phyloP scores from a whole-genome alignment of 2,113 vertebrate genomes.

The Neodontobutis hainanensis region DNA sequence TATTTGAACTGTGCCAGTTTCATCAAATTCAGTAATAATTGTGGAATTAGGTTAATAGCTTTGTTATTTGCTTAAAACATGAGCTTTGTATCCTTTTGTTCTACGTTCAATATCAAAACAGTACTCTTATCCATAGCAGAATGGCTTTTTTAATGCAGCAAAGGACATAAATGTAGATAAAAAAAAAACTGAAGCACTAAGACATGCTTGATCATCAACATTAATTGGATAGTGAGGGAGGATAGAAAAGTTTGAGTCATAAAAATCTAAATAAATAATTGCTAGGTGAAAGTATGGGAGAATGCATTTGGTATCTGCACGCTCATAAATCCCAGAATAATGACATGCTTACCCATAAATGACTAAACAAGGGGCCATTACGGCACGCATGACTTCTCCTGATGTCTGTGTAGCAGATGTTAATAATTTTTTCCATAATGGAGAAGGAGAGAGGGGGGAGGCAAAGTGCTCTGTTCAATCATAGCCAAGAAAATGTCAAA shows the following conservation, averaged over 20 bases:
- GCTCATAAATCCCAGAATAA: slow-evolving; percentile 75
- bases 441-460: slow-evolving; percentile 54
- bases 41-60: background rate
- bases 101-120: slow-evolving; percentile 27
- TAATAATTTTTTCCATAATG: slow-evolving; percentile 79
- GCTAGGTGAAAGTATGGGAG: slow-evolving; percentile 73
- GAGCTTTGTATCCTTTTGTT: background rate
- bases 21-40: too few species aligned
- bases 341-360: slow-evolving; percentile 80
- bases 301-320: slow-evolving; percentile 58
- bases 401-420: slow-evolving; percentile 78
- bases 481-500: slow-evolving; percentile 74
- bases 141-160: slow-evolving; percentile 26
- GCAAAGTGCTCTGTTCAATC: slow-evolving; percentile 57
- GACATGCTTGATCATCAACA: slow-evolving; percentile 71
- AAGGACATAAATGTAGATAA: slow-evolving; percentile 54
- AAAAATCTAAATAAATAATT: slow-evolving; percentile 78
- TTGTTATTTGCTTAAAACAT: background rate
- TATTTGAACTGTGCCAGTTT: too few species aligned
- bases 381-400: slow-evolving; percentile 78
- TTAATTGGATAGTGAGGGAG: slow-evolving; percentile 76
- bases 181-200: slow-evolving; percentile 50
- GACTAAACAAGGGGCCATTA: slow-evolving; percentile 80
- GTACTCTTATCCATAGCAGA: slow-evolving; percentile 21
- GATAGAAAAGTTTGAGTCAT: slow-evolving; percentile 73